Percentiles rank a stretch among this genome's conserved stretches.
Conservation (phyloP, 2,888 invertebrate genomes). For the Dysmachus trigonus region DNA sequence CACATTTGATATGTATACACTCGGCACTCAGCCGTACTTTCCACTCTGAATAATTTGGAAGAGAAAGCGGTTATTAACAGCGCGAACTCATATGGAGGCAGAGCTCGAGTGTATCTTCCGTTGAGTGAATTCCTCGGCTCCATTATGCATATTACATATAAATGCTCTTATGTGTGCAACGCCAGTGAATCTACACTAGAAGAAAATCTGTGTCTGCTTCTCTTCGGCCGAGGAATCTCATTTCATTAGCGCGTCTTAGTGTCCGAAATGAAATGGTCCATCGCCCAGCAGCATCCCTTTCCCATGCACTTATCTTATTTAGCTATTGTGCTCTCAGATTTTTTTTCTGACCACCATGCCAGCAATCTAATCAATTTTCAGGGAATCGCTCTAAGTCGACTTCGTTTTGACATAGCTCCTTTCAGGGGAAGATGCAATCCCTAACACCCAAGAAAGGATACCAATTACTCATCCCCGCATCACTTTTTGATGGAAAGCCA, state of each 20-base stretch:
- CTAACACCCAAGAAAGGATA: neutral
- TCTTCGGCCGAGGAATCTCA: neutral
- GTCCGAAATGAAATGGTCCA: conserved; percentile 1
- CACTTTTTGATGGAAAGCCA: conserved; percentile 27
- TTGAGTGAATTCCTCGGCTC: neutral
- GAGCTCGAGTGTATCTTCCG: neutral
- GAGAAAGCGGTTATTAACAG: conserved; percentile 47
- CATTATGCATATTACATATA: conserved; percentile 13
- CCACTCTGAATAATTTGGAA: conserved; percentile 49
- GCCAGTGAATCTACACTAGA: neutral
- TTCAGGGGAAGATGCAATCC: neutral
- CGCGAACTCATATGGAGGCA: neutral
- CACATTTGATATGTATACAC: neutral
- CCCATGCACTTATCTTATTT: neutral
- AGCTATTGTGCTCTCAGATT: neutral
- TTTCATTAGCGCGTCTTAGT: neutral
- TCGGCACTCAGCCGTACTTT: conserved; percentile 44
- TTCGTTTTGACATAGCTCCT: neutral
- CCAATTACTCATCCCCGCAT: conserved; percentile 27
- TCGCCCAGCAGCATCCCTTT: neutral
- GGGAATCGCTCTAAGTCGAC: neutral
- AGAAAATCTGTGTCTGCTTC: neutral
- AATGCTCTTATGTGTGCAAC: neutral
- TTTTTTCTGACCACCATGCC: neutral
- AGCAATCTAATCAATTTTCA: conserved; percentile 1